Percentiles rank a stretch among this genome's conserved stretches.
Conservation (phyloP, 1,140 invertebrate genomes). For the Cepaea nemoralis region DNA sequence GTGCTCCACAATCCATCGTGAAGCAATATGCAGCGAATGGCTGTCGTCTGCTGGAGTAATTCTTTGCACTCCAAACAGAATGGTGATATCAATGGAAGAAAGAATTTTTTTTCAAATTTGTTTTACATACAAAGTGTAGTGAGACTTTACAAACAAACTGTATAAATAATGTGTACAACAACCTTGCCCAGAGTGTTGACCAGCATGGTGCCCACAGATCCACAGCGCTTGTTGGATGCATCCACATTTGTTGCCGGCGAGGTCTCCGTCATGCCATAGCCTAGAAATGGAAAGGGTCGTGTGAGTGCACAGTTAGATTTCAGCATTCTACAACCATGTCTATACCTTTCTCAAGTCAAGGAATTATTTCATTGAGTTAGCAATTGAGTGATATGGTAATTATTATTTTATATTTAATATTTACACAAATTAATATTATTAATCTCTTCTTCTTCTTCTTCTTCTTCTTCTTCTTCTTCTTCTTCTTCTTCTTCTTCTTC, state of each 20-base stretch:
- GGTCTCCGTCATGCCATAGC: conserved; percentile 46
- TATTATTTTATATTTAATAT: neutral
- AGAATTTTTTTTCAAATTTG: no score
- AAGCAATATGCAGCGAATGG: no score
- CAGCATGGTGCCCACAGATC: conserved; percentile 1
- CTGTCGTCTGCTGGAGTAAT: no score
- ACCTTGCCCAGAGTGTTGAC: conserved; percentile 15
- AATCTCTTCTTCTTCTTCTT: neutral
- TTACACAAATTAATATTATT: neutral
- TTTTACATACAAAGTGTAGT: no score
- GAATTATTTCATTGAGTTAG: neutral
- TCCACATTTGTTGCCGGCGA: conserved; percentile 45
- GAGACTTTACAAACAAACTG: no score
- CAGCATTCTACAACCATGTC: neutral
- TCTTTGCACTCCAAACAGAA: no score
- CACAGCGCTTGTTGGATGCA: neutral
- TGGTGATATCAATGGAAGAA: no score
- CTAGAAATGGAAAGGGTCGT: conserved; percentile 27
- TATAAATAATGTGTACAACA: no score
- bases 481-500: neutral
- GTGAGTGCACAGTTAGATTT: neutral
- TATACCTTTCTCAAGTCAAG: neutral
- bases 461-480: neutral
- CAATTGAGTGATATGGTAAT: neutral
- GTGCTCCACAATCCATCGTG: no score